A percentile compares a stretch with the other conserved stretches of the same genome.
Evolutionary conservation across 2,113 vertebrate species (phyloP).

Genomic region (Pluvialis apricaria): DNA sequence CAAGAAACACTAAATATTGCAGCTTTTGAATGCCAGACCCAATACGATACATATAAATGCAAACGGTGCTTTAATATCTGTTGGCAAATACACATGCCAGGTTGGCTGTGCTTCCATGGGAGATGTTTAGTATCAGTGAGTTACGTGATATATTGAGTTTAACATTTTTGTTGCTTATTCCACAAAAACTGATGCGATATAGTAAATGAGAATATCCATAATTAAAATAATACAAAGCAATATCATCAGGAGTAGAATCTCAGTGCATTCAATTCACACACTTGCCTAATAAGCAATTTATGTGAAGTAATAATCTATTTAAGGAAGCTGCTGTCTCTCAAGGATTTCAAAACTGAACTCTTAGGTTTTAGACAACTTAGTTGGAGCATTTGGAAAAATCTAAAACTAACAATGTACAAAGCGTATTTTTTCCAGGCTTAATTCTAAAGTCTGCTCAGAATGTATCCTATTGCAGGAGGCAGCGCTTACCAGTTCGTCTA

Average conservation of each 20-base stretch:
- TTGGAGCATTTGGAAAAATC: background rate
- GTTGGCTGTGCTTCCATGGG: background rate
- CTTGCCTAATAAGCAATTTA: background rate
- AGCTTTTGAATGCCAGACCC: background rate
- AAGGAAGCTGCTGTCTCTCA: background rate
- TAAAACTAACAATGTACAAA: background rate
- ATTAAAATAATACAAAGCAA: conserved; percentile 14
- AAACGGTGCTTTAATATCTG: conserved; percentile 17
- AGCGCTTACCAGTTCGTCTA: background rate
- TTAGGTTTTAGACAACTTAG: background rate
- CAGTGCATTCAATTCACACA: background rate
- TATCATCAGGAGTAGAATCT: background rate
- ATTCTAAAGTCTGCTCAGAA: background rate
- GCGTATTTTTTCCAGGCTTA: background rate
- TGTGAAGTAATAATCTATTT: background rate
- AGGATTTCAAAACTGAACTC: background rate
- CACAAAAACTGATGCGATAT: background rate
- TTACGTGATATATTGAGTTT: background rate
- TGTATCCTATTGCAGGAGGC: background rate
- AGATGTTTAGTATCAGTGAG: background rate
- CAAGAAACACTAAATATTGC: conserved; percentile 21
- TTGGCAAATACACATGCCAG: background rate
- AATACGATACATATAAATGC: background rate
- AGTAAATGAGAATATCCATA: background rate
- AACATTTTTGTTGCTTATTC: background rate